Evolutionary conservation across 2,888 invertebrate genomes (phyloP), one percentile per base, ranked within the genome.

Genomic region (Pecten maximus): DNA sequence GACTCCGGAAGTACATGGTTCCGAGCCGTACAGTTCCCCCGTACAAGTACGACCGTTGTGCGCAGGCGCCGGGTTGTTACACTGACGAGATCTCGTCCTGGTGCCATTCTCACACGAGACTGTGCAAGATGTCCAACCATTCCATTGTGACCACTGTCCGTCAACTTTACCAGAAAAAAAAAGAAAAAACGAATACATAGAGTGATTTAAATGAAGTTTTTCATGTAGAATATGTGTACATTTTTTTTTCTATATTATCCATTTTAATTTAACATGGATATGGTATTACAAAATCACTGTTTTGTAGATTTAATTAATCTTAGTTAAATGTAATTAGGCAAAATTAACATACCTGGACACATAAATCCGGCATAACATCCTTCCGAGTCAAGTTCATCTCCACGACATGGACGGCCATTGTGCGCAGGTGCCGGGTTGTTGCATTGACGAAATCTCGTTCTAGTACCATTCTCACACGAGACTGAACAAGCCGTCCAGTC

Each of bases 11-110:
- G 74, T 35, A 35, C 74, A 74, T 35, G 6, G 23, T 35, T 74
- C 74, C 19, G 28, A 74, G 74, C 4, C 28, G 35, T 74, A 8
- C 8, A 6, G 23, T 3, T 74, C 35, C 35, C 74, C 74, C 4
- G 35, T 0, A 74, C 74, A 74, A 10, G 10, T 2, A 74, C 2
- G 28, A 6, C 74, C 74, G 35, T 74, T 74, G 35, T 74, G 16
- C 74, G 74, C 74, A 35, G 74, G 74, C 35, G 74, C 74, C 35
- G 74, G 74, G 35, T 74, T 74, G 35, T 74, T 74, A 74, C 74
- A 74, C 6, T 35, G 74, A 16, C 74, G 74, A 8, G 74, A 74
- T 35, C 74, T 74, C 15, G 28, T 74, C 23, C 74, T 74, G 35
- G 74, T 74, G 10, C 74, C 74, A 74, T 74, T 74, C 6, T 74